phyloP scores from a whole-genome alignment of 2,797 vertebrate genomes.

The Rhyacichthys aspro region DNA sequence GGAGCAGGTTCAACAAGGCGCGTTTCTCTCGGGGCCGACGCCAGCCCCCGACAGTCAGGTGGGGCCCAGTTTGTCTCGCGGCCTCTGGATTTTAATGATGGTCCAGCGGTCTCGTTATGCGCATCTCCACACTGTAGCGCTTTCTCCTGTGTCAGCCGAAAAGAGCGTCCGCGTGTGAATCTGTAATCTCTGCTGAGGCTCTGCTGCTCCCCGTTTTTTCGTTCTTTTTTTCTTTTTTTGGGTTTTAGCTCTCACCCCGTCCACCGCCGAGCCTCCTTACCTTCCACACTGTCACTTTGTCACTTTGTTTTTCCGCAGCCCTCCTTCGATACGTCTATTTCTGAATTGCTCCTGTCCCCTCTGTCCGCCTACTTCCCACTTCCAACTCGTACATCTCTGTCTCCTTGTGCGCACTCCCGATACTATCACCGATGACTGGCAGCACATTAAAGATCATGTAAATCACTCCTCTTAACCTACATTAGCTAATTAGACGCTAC shows the following conservation, averaged over 20 bases:
- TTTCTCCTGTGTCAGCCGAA: slow-evolving; percentile 70
- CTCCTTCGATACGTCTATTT: slow-evolving; percentile 24
- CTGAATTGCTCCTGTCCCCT: slow-evolving; percentile 25
- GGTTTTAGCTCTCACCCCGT: too few species aligned
- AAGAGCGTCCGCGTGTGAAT: slow-evolving; percentile 55
- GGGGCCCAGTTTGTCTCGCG: slow-evolving; percentile 63
- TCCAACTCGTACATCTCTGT: slow-evolving; percentile 26
- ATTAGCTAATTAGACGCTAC: slow-evolving; percentile 59
- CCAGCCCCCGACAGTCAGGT: slow-evolving; percentile 60
- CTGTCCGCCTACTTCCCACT: slow-evolving; percentile 30
- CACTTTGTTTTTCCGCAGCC: slow-evolving; percentile 18
- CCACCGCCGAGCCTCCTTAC: slow-evolving; percentile 18
- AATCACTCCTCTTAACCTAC: slow-evolving; percentile 47
- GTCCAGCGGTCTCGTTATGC: slow-evolving; percentile 67
- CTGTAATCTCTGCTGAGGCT: slow-evolving; percentile 55
- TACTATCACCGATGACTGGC: slow-evolving; percentile 50
- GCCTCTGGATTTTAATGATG: slow-evolving; percentile 72
- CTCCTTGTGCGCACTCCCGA: slow-evolving; percentile 15
- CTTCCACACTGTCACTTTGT: slow-evolving; percentile 18
- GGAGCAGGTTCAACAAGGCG: slow-evolving; percentile 72
- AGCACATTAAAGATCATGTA: slow-evolving; percentile 49
- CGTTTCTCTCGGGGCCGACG: slow-evolving; percentile 66
- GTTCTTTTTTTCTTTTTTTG: slow-evolving; percentile 21
- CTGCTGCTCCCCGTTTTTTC: background rate
- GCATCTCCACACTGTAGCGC: slow-evolving; percentile 46